Evolutionary conservation across 2,113 vertebrate species (phyloP).

Genomic region (Rhynchomys soricoides): DNA sequence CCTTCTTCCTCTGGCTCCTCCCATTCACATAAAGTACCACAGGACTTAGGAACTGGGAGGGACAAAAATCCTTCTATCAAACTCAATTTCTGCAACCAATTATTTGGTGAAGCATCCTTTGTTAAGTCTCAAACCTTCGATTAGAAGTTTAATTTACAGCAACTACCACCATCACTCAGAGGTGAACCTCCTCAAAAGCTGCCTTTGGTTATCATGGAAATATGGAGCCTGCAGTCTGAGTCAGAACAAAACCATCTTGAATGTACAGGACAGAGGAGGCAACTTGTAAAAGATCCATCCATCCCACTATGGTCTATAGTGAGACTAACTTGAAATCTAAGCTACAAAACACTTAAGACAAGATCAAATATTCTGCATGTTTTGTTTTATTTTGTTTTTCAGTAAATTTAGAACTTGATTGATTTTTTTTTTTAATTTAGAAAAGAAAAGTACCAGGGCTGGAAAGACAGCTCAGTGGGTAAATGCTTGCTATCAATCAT

Average conservation of each 20-base stretch:
- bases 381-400: not conserved
- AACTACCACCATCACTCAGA: not conserved
- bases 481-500: not conserved
- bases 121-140: slow-evolving; percentile 51
- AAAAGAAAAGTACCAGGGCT: not conserved
- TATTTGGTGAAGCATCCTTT: slow-evolving; percentile 31
- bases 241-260: not conserved
- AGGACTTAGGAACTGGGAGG: not conserved
- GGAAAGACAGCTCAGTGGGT: too few species aligned
- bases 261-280: slow-evolving; percentile 9
- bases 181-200: not conserved
- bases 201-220: not conserved
- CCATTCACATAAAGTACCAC: not conserved
- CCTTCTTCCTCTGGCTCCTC: slow-evolving; percentile 30
- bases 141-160: slow-evolving; percentile 58
- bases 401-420: slow-evolving; percentile 17
- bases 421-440: too few species aligned
- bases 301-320: not conserved
- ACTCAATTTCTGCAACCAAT: slow-evolving; percentile 59
- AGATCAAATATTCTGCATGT: slow-evolving; percentile 5
- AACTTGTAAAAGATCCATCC: slow-evolving; percentile 25
- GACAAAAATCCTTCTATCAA: slow-evolving; percentile 36
- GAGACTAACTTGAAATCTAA: slow-evolving; percentile 44
- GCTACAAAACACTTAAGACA: slow-evolving; percentile 15
- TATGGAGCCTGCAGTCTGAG: not conserved